Evolutionary conservation across 1,140 invertebrate genomes (phyloP).

Genomic region (Aphaenogaster floridana): DNA sequence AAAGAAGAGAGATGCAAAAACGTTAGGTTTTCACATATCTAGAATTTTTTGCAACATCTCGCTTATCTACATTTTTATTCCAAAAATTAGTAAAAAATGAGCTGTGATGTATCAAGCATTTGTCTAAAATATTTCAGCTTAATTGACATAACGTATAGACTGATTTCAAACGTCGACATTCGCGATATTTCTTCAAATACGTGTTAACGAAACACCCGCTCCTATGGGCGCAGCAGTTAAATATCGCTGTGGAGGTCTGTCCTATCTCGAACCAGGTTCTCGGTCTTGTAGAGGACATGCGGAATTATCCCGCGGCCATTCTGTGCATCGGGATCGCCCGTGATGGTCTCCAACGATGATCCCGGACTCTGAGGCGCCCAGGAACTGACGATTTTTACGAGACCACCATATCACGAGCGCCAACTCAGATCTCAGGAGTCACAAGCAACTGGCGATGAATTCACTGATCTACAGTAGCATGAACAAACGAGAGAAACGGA

Average conservation of each 20-base stretch:
- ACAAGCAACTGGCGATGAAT: constrained; percentile 93
- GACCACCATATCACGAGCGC: constrained; percentile 92
- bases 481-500: constrained; percentile 75
- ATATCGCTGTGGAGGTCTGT: constrained; percentile 93
- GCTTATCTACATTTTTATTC: neutral
- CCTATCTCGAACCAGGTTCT: constrained; percentile 94
- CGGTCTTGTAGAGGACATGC: constrained; percentile 91
- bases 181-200: constrained; percentile 85
- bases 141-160: neutral
- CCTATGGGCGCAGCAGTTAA: constrained; percentile 88
- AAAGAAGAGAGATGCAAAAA: neutral
- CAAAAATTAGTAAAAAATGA: neutral
- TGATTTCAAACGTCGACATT: neutral
- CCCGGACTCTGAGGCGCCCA: constrained; percentile 92
- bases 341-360: constrained; percentile 92
- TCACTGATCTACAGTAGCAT: constrained; percentile 90
- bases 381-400: constrained; percentile 94
- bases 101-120: neutral
- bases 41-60: neutral
- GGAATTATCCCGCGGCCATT: constrained; percentile 92
- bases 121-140: neutral
- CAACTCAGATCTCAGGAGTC: constrained; percentile 90
- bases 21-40: neutral
- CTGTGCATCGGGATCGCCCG: constrained; percentile 89
- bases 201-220: constrained; percentile 93